phyloP scores from a whole-genome alignment of 2,888 invertebrate species.

The Drosophila sordidapex region DNA sequence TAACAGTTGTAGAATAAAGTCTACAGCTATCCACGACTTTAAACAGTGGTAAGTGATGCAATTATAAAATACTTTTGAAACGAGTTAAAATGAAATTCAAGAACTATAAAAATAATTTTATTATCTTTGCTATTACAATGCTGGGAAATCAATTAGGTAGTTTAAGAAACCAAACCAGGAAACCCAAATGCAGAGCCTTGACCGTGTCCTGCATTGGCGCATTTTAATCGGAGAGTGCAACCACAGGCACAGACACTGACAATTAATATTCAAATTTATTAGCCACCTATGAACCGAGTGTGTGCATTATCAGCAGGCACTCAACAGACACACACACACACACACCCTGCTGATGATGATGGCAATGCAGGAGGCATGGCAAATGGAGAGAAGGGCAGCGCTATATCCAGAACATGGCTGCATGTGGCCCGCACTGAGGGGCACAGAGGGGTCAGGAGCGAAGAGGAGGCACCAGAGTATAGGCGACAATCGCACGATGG shows the following conservation, averaged over 20 bases:
- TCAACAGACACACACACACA: constrained; percentile 23
- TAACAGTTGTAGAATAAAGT: neutral
- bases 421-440: constrained; percentile 50
- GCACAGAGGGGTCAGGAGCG: constrained; percentile 3
- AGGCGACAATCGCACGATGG: constrained; percentile 76
- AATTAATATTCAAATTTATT: constrained; percentile 84
- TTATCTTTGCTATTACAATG: neutral
- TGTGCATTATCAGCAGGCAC: constrained; percentile 83
- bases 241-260: constrained; percentile 70
- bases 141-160: constrained; percentile 42
- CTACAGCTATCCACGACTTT: neutral
- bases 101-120: neutral
- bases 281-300: constrained; percentile 83
- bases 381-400: constrained; percentile 5
- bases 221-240: constrained; percentile 69
- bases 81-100: neutral
- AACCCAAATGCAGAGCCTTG: constrained; percentile 12
- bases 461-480: constrained; percentile 57
- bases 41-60: neutral
- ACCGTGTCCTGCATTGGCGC: constrained; percentile 45
- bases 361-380: constrained; percentile 37
- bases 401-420: constrained; percentile 44
- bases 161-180: constrained; percentile 4
- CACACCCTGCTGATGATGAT: constrained; percentile 23
- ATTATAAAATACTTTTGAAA: neutral